phyloP scores from a whole-genome alignment of 2,113 vertebrate species.

The Meles meles region DNA sequence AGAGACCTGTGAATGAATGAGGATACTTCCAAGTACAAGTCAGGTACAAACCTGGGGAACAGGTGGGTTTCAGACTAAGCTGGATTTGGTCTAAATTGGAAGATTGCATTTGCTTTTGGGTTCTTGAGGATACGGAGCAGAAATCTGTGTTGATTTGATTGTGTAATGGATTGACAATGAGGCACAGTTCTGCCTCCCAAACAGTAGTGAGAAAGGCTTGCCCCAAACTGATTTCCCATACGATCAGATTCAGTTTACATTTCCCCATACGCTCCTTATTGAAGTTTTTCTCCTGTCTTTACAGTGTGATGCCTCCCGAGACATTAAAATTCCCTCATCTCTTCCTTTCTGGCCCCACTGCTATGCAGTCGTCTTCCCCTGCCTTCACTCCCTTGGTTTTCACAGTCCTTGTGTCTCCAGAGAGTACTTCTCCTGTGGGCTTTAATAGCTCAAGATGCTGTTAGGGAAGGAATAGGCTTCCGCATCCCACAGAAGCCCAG shows the following conservation, averaged over 20 bases:
- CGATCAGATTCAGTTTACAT: background rate
- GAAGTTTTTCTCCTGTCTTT: background rate
- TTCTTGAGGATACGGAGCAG: background rate
- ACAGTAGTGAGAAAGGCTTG: background rate
- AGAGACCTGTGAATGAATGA: background rate
- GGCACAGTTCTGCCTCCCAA: background rate
- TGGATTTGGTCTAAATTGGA: background rate
- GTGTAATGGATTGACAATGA: background rate
- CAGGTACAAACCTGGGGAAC: background rate
- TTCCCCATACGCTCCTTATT: background rate
- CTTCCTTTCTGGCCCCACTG: background rate
- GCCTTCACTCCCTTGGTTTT: background rate
- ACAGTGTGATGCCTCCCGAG: background rate
- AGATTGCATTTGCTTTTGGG: background rate
- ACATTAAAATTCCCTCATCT: background rate
- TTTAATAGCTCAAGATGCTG: background rate
- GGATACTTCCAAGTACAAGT: background rate
- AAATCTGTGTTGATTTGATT: background rate
- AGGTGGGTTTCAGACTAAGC: background rate
- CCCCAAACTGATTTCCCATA: background rate
- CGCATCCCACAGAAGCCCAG: background rate
- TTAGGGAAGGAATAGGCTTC: background rate
- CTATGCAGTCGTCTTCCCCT: background rate
- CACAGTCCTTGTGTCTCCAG: background rate
- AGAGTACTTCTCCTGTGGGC: background rate